Percentiles rank a stretch among this genome's conserved stretches.
Conservation (phyloP, 2,797 vertebrate species). For the Ataeniobius toweri region DNA sequence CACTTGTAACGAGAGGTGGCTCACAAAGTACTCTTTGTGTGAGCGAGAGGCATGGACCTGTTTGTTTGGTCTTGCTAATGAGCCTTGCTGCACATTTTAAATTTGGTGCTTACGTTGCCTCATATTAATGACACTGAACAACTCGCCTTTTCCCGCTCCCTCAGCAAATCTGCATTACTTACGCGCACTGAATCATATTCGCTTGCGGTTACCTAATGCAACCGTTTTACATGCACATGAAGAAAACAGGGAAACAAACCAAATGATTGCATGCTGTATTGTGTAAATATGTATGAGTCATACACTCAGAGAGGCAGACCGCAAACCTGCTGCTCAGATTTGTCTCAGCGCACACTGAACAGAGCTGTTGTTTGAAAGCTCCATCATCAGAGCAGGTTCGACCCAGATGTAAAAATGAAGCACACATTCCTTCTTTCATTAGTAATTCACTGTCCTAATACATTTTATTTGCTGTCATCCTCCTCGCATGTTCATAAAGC, state of each 20-base stretch:
- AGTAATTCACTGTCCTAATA: constrained; percentile 8
- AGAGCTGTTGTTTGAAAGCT: constrained; percentile 22
- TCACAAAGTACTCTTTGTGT: constrained; percentile 76
- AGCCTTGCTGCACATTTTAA: constrained; percentile 52
- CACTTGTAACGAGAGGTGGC: constrained; percentile 46
- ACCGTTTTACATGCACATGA: constrained; percentile 28
- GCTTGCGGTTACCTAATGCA: constrained; percentile 4
- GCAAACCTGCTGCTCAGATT: constrained; percentile 19
- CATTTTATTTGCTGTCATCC: not conserved
- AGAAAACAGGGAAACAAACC: constrained; percentile 29
- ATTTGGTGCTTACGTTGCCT: constrained; percentile 58
- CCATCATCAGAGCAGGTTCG: constrained; percentile 17
- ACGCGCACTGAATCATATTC: constrained; percentile 43
- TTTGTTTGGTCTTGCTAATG: constrained; percentile 76
- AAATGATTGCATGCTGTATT: constrained; percentile 27
- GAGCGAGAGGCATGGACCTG: constrained; percentile 49
- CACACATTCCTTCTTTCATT: constrained; percentile 10
- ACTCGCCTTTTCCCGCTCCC: constrained; percentile 6
- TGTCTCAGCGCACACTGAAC: constrained; percentile 12
- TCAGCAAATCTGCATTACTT: constrained; percentile 26
- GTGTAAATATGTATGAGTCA: constrained; percentile 41
- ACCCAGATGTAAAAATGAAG: constrained; percentile 29
- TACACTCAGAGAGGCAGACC: constrained; percentile 27
- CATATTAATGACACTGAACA: constrained; percentile 54
- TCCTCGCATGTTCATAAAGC: not conserved